Evolutionary conservation across 2,888 invertebrate species (phyloP).

Genomic region (Idaea aversata): DNA sequence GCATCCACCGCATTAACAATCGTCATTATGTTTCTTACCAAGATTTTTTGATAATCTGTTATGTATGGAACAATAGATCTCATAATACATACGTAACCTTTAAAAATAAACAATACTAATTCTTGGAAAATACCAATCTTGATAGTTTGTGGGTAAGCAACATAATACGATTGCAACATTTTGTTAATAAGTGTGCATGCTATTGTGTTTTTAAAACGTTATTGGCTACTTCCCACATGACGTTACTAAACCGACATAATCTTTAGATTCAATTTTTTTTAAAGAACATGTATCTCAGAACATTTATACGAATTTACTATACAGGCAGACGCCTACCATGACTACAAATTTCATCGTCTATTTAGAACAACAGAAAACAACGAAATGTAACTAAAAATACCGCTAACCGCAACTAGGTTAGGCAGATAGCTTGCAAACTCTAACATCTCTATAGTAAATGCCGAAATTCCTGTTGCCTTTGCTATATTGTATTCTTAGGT

Average conservation of each 20-base stretch:
- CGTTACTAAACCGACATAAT: background rate
- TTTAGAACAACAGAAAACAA: background rate
- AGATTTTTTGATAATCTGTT: conserved; percentile 24
- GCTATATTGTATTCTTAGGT: conserved; percentile 23
- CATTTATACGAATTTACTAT: background rate
- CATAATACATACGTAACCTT: conserved; percentile 37
- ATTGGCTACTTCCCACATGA: background rate
- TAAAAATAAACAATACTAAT: conserved; percentile 49
- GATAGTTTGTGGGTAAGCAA: conserved; percentile 64
- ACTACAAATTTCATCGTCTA: background rate
- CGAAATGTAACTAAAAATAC: background rate
- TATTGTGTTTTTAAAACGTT: background rate
- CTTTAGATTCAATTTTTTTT: background rate
- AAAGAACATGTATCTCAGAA: too few species aligned
- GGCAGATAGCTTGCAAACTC: background rate
- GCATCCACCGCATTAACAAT: conserved; percentile 10
- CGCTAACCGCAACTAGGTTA: background rate
- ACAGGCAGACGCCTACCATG: background rate
- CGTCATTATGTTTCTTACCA: conserved; percentile 14
- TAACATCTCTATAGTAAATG: conserved; percentile 2
- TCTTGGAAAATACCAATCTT: conserved; percentile 54
- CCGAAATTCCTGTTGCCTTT: conserved; percentile 12
- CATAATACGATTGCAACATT: conserved; percentile 70
- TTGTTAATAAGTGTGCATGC: conserved; percentile 61
- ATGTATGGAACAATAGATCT: conserved; percentile 36